These are phyloP conservation scores for Pelodytes ibericus DNA, from an alignment of 2,797 vertebrate genomes.

Conservation along the genomic window DNA sequence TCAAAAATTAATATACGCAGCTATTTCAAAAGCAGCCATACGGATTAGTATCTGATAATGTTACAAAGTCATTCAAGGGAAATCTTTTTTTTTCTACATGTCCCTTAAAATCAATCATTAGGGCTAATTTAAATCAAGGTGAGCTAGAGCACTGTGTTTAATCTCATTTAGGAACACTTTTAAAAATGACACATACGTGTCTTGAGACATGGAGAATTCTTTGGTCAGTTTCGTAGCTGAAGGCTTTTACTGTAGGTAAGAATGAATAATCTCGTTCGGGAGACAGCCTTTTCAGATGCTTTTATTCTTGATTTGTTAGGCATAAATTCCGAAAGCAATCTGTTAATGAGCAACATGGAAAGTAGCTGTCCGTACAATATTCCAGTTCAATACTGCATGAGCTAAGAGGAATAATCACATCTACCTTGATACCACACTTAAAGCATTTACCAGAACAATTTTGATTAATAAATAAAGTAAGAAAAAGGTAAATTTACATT, in stretches of 20 bases:
- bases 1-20: constrained; percentile 50
- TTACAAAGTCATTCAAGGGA: constrained; percentile 67
- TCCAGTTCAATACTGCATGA: constrained; percentile 62
- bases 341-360: constrained; percentile 74
- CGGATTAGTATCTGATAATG: constrained; percentile 61
- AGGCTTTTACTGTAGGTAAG: constrained; percentile 69
- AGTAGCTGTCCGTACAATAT: constrained; percentile 58
- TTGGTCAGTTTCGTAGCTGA: constrained; percentile 70
- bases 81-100: constrained; percentile 59
- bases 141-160: constrained; percentile 68
- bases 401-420: constrained; percentile 68
- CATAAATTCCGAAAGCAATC: constrained; percentile 74
- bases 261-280: constrained; percentile 67
- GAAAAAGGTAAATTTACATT: constrained; percentile 14
- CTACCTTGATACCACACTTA: constrained; percentile 59
- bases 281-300: constrained; percentile 67
- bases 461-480: constrained; percentile 32
- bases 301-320: constrained; percentile 78
- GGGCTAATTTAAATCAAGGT: constrained; percentile 78
- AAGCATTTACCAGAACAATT: constrained; percentile 54
- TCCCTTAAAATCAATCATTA: constrained; percentile 76
- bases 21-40: constrained; percentile 53
- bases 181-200: constrained; percentile 71
- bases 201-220: constrained; percentile 75
- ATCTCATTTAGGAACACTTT: constrained; percentile 77